Evolutionary conservation across 92 coral and sea anemone species (phyloP).

Genomic region (Zoanthus sociatus): DNA sequence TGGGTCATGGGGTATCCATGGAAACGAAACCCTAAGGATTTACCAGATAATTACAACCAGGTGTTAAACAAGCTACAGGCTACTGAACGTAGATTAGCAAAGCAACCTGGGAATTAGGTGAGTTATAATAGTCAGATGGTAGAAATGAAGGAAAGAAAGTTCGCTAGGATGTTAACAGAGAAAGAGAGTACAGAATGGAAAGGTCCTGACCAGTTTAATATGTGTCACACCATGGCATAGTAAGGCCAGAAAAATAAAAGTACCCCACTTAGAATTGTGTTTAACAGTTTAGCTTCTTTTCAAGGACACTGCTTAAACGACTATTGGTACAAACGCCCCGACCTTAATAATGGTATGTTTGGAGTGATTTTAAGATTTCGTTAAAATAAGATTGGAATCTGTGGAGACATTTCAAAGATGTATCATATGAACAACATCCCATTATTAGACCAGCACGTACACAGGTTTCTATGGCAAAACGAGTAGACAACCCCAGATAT

Average conservation of each 20-base stretch:
- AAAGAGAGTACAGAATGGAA: slow-evolving; percentile 45
- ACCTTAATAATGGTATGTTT: slow-evolving; percentile 43
- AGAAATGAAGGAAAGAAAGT: slow-evolving; percentile 63
- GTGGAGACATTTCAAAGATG: slow-evolving; percentile 66
- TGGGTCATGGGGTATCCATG: slow-evolving; percentile 64
- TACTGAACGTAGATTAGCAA: slow-evolving; percentile 40
- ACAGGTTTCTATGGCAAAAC: slow-evolving; percentile 48
- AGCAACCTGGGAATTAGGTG: too few species aligned
- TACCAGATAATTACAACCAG: slow-evolving; percentile 61
- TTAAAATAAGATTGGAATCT: slow-evolving; percentile 53
- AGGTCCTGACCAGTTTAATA: slow-evolving; percentile 38
- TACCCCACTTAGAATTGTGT: slow-evolving; percentile 54
- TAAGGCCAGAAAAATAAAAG: slow-evolving; percentile 38
- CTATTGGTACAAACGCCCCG: slow-evolving; percentile 67
- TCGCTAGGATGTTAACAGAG: slow-evolving; percentile 56
- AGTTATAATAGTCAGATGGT: slow-evolving; percentile 55
- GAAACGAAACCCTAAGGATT: slow-evolving; percentile 50
- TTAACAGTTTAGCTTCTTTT: slow-evolving; percentile 62
- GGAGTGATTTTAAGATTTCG: slow-evolving; percentile 56
- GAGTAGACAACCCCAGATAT: slow-evolving; percentile 27
- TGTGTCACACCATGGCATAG: slow-evolving; percentile 53
- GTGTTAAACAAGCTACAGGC: slow-evolving; percentile 59
- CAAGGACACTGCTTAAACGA: slow-evolving; percentile 65
- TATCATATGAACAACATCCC: slow-evolving; percentile 59
- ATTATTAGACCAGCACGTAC: slow-evolving; percentile 49